A percentile compares a stretch with the other conserved stretches of the same genome.
Conservation (phyloP, 2,797 vertebrate species). For the Microchirus variegatus region DNA sequence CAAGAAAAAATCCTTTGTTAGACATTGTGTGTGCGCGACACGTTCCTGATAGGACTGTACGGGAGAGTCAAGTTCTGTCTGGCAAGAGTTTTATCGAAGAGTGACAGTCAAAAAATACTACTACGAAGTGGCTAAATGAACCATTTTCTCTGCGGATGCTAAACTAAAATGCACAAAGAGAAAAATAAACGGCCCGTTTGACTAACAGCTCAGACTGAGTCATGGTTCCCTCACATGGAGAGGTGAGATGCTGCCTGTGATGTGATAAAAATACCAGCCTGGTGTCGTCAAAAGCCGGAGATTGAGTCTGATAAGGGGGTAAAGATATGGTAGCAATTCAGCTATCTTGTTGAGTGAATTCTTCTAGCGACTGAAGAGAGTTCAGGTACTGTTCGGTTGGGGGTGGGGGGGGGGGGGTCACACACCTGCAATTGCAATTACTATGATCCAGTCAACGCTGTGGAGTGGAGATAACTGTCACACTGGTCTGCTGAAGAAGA, state of each 20-base stretch:
- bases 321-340: conserved; percentile 53
- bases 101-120: too few species aligned
- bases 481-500: too few species aligned
- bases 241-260: conserved; percentile 57
- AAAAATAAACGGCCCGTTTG: conserved; percentile 23
- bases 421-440: background rate
- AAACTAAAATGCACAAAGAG: conserved; percentile 25
- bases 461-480: too few species aligned
- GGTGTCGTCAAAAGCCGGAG: conserved; percentile 33
- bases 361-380: conserved; percentile 8
- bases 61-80: background rate
- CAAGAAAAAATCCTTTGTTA: too few species aligned
- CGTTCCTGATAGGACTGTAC: background rate
- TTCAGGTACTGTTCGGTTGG: conserved; percentile 20
- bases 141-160: conserved; percentile 39
- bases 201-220: conserved; percentile 46
- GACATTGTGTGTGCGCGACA: background rate
- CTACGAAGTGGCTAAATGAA: too few species aligned
- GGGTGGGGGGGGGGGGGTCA: conserved; percentile 22
- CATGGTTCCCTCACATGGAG: conserved; percentile 38
- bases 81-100: conserved; percentile 1
- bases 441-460: too few species aligned
- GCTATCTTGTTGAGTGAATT: conserved; percentile 39
- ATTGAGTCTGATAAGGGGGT: conserved; percentile 34
- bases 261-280: conserved; percentile 54